phyloP scores from a whole-genome alignment of 35 echinoderm and acorn worm species.

The Ptychodera flava region DNA sequence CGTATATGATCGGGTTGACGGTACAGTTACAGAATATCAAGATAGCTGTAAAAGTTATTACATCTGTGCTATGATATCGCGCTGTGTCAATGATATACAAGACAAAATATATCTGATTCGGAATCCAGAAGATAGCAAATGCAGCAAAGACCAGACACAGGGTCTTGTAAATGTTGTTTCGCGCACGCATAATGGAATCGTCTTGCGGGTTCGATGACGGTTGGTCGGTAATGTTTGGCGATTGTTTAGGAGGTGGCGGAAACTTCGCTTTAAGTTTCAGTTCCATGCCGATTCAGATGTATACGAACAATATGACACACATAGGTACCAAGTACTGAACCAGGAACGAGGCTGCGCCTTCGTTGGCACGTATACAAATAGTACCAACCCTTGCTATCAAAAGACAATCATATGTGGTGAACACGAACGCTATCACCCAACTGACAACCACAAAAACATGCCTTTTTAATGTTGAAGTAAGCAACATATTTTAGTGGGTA shows the following conservation, averaged over 20 bases:
- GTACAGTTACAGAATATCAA: neutral
- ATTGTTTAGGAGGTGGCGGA: neutral
- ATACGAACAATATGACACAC: too few species aligned
- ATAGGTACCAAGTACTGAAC: too few species aligned
- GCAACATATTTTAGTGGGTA: constrained; percentile 27
- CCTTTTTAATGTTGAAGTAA: too few species aligned
- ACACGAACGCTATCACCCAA: too few species aligned
- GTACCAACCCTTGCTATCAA: too few species aligned
- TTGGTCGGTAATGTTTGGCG: constrained; percentile 8
- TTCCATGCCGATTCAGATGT: too few species aligned
- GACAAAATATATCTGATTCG: constrained; percentile 41
- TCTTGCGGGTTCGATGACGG: neutral
- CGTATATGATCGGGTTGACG: constrained; percentile 7
- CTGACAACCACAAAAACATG: too few species aligned
- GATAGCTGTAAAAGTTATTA: neutral
- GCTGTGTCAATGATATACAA: constrained; percentile 20
- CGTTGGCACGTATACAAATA: too few species aligned
- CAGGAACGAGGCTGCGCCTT: too few species aligned
- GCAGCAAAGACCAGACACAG: constrained; percentile 26
- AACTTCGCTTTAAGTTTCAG: neutral
- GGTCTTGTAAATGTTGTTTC: constrained; percentile 29
- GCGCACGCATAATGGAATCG: constrained; percentile 11
- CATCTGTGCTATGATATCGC: constrained; percentile 14
- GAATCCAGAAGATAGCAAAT: constrained; percentile 39
- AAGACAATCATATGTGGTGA: too few species aligned